phyloP scores from a whole-genome alignment of 2,797 vertebrate species.

The Lepidocolaptes lacrymiger region DNA sequence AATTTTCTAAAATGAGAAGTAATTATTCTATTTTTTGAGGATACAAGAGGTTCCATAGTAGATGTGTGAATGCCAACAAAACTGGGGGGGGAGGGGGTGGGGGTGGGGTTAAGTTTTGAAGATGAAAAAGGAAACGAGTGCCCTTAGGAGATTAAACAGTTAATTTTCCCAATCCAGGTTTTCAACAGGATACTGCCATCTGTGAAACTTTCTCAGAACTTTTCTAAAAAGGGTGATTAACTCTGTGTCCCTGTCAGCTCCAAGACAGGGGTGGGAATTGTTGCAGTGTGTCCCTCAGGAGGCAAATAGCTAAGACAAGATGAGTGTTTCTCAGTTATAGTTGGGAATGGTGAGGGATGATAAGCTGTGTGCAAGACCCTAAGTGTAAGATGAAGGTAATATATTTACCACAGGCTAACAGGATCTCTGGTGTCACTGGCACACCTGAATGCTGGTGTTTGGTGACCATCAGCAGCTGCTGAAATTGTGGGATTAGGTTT shows the following conservation, averaged over 20 bases:
- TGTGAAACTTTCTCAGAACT: slow-evolving; percentile 17
- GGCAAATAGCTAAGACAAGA: neutral
- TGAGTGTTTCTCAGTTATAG: neutral
- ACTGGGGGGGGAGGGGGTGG: neutral
- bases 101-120: neutral
- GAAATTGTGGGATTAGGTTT: neutral
- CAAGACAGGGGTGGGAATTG: neutral
- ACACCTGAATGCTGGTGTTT: neutral
- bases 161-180: neutral
- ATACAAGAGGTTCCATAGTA: neutral
- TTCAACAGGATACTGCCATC: neutral
- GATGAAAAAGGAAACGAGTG: neutral
- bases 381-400: neutral
- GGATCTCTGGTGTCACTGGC: neutral
- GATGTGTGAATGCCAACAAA: neutral
- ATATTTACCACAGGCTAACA: neutral
- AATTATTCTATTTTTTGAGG: neutral
- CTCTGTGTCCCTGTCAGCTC: neutral
- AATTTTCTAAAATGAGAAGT: neutral
- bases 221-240: neutral
- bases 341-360: neutral
- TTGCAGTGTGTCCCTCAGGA: neutral
- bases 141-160: neutral
- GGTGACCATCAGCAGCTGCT: neutral
- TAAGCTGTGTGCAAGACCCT: neutral